Evolutionary conservation across 2,888 invertebrate genomes (phyloP), one percentile per base, ranked within the genome.

Genomic region (Yponomeuta evonymella): DNA sequence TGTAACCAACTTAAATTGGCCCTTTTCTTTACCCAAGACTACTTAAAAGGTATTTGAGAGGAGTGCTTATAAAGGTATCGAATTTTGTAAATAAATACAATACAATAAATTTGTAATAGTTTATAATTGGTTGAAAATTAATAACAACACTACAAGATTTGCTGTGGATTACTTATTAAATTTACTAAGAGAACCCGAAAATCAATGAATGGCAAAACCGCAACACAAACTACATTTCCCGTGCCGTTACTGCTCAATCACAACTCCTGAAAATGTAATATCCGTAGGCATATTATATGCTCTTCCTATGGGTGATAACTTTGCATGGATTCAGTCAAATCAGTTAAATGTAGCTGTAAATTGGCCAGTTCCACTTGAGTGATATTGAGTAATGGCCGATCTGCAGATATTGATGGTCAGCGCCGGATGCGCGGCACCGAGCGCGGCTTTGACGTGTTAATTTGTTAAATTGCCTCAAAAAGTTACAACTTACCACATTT

Each of bases 301-400:
- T 36, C 71, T 10, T 12, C 36, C 48, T 71, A 15, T 23, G 74
- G 79, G 85, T 81, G 83, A 86, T 87, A 87, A 86, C 84, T 87
- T 85, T 84, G 78, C 80, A 81, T 81, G 85, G 83, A 86, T 88
- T 89, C 86, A 87, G 89, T 89, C 88, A 88, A 87, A 88, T 89
- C 87, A 88, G 88, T 89, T 87, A 89, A 90, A 90, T 88, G 89
- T 89, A 88, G 88, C 89, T 88, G 89, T 86, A 89, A 90, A 90
- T 90, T 88, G 88, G 86, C 83, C 87, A 89, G 89, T 90, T 89
- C 86, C 89, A 88, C 87, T 87, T 86, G 87, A 88, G 82, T 84
- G 89, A 83, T 89, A 86, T 87, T 90, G 90, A 90, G 86, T 89
- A 88, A 90, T 89, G 86, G 86, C 81, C 81, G 83, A 81, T 82